Conservation (phyloP, 2,113 vertebrate genomes). For the Lamprologus sp. region DNA sequence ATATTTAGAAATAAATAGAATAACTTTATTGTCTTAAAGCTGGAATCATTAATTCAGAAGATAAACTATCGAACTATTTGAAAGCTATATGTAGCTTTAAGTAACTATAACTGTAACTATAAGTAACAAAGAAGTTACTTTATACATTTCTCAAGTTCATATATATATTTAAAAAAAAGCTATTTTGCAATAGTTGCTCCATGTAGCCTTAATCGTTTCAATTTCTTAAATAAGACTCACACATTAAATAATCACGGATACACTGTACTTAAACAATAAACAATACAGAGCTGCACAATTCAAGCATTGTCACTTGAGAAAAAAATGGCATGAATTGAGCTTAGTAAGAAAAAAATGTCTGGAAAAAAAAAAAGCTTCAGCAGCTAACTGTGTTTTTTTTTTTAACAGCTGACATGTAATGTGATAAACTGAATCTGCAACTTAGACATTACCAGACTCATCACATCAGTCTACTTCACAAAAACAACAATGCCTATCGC, state of each 20-base stretch:
- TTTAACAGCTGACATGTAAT: neutral
- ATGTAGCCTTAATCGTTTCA: neutral
- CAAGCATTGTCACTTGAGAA: neutral
- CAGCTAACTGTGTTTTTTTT: neutral
- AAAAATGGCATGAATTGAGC: neutral
- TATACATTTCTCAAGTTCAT: neutral
- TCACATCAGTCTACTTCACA: slow-evolving; percentile 27
- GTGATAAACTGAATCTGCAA: neutral
- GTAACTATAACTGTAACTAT: neutral
- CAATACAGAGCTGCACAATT: neutral
- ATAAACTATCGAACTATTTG: neutral
- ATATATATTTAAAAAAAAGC: neutral
- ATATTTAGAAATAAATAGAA: neutral
- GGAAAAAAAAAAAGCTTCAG: neutral
- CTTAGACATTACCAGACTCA: neutral
- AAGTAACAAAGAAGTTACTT: neutral
- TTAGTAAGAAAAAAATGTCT: neutral
- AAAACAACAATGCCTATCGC: slow-evolving; percentile 19
- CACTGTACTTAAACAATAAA: neutral
- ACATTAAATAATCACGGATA: neutral
- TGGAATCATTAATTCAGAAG: neutral
- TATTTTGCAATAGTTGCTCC: neutral
- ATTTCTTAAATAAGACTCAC: neutral
- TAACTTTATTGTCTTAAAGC: neutral
- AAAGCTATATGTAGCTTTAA: neutral